Evolutionary conservation across 53 echinoderm and acorn worm genomes (phyloP).

Genomic region (Holothuria leucospilota): DNA sequence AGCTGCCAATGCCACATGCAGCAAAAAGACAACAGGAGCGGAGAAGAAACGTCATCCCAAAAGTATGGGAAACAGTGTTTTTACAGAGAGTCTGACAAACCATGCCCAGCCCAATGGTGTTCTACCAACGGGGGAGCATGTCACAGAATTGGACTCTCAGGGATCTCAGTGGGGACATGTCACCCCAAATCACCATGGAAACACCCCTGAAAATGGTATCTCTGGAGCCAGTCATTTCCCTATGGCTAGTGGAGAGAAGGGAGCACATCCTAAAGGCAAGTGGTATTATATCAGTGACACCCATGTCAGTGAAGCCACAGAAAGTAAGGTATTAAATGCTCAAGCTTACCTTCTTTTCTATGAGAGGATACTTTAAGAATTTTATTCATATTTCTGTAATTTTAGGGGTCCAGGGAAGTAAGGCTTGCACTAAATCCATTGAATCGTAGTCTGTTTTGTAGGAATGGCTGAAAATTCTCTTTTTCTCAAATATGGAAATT

Average conservation of each 20-base stretch:
- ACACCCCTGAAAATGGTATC: slow-evolving; percentile 25
- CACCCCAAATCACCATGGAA: slow-evolving; percentile 40
- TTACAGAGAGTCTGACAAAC: slow-evolving; percentile 46
- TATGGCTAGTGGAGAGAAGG: slow-evolving; percentile 65
- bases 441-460: no score
- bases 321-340: slow-evolving; percentile 83
- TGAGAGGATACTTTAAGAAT: slow-evolving; percentile 77
- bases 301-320: slow-evolving; percentile 87
- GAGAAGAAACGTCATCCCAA: slow-evolving; percentile 36
- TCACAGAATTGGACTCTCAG: slow-evolving; percentile 28
- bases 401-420: no score
- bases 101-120: slow-evolving; percentile 35
- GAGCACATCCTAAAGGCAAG: slow-evolving; percentile 75
- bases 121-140: slow-evolving; percentile 31
- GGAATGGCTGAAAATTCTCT: no score
- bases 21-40: slow-evolving; percentile 37
- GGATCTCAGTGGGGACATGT: background rate
- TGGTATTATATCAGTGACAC: slow-evolving; percentile 98
- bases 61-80: slow-evolving; percentile 29
- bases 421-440: no score
- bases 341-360: slow-evolving; percentile 99
- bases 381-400: background rate
- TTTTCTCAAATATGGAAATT: no score
- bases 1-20: slow-evolving; percentile 25
- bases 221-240: slow-evolving; percentile 20